Evolutionary conservation across 2,888 invertebrate species (phyloP).

Genomic region (Hirtodrosophila histrioides): DNA sequence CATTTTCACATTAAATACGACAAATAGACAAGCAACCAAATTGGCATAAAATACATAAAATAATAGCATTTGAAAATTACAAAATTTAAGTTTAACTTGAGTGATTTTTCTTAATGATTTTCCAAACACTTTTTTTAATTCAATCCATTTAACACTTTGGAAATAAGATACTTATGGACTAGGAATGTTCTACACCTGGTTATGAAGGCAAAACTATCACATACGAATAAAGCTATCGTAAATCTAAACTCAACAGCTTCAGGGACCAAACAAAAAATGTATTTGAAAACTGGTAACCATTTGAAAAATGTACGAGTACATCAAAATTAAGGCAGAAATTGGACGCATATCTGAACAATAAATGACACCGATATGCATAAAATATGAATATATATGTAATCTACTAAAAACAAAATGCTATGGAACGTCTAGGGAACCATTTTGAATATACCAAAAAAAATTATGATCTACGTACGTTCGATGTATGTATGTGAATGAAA

Average conservation of each 20-base stretch:
- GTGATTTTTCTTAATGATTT: constrained; percentile 14
- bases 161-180: constrained; percentile 37
- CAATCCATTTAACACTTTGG: constrained; percentile 66
- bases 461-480: constrained; percentile 4
- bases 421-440: constrained; percentile 54
- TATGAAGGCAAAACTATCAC: constrained; percentile 50
- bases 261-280: constrained; percentile 80
- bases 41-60: constrained; percentile 40
- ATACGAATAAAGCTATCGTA: constrained; percentile 66
- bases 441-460: constrained; percentile 46
- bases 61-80: constrained; percentile 18
- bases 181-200: constrained; percentile 45
- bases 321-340: constrained; percentile 39
- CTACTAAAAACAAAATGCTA: constrained; percentile 26
- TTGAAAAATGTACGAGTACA: constrained; percentile 30
- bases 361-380: constrained; percentile 33
- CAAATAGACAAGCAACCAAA: constrained; percentile 48
- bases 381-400: constrained; percentile 41
- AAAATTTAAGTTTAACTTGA: constrained; percentile 7
- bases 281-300: constrained; percentile 45
- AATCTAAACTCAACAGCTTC: constrained; percentile 81
- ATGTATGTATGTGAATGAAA: constrained; percentile 33
- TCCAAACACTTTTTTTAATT: constrained; percentile 14
- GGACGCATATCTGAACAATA: constrained; percentile 52
- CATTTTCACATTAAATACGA: constrained; percentile 82